Base-by-base conservation (phyloP, 2,113 vertebrate species). In the Trichomycterus rosablanca region DNA sequence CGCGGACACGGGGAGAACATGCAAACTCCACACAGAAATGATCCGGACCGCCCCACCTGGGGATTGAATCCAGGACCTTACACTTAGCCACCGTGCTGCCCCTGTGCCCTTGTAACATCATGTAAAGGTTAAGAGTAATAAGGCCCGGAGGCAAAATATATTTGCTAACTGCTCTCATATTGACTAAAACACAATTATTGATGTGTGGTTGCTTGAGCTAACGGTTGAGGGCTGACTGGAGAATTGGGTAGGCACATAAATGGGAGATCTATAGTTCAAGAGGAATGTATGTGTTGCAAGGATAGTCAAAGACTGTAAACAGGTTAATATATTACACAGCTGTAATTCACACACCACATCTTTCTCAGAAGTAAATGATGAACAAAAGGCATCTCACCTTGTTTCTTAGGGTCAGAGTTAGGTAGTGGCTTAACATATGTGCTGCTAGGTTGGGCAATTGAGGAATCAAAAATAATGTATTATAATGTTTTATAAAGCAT, bases 131-230 rank as follows among this genome's bases (percentile, higher is more conserved):
- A 11, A 10, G 19, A 42, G 35, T 50, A 60, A 7, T 43, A 53
- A 32, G 59, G 44, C 19, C 37, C 19, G 1, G 18, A 49, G 55
- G 66, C 35, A 75, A 76, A 72, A 75, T 76, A 59, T 63, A 81
- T 83, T 63, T 68, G 43, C 45, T 77, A 37, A 78, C 83, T 37
- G 67, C 28, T 52, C 20, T 22, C 52, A 34, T 70, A 82, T 74
- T 75, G 81, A 80, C 68, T 69, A 43, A 67, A 42, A n/a, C n/a
- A 51, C 64, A 28, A 40, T 9, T 76, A 84, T 82, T 63, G 81
- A 85, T 83, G 68, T 3, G 10, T 19, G 58, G 56, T 11, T 11
- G 42, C 51, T 65, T 30, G 63, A 55, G 56, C 66, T 71, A 66
- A 75, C 51, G 69, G 51, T 34, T 32, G 58, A 39, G 40, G 34